A percentile compares a stretch with the other conserved stretches of the same genome.
These are phyloP conservation scores for Orientallactaga sibirica DNA, from an alignment of 2,797 vertebrate species.

Conservation along the genomic window DNA sequence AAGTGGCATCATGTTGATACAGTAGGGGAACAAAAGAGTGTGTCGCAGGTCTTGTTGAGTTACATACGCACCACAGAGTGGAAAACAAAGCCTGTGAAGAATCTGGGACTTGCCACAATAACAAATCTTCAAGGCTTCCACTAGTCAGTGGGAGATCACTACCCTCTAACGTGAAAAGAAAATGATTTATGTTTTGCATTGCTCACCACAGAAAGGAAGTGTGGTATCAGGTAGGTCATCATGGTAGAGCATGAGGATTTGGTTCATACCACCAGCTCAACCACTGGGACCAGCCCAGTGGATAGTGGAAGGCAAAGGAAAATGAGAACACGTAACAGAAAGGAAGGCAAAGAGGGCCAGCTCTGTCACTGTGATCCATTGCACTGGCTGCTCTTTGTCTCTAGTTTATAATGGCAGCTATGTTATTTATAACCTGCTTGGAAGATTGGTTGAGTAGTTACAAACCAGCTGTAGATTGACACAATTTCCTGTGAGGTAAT, in stretches of 20 bases:
- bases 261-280: neutral
- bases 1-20: neutral
- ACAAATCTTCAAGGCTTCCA: neutral
- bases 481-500: neutral
- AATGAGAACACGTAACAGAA: neutral
- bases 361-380: neutral
- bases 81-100: neutral
- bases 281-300: neutral
- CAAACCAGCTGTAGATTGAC: neutral
- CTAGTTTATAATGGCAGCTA: neutral
- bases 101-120: rapidly evolving
- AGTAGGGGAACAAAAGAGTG: neutral
- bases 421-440: neutral
- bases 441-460: neutral
- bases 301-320: neutral
- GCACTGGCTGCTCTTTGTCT: neutral
- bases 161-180: neutral
- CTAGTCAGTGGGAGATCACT: neutral
- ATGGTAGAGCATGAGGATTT: neutral
- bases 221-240: too few relatives aligned
- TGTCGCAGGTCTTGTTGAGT: neutral
- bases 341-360: neutral
- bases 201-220: neutral
- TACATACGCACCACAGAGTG: neutral
- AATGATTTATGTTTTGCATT: neutral